Conservation (phyloP, 2,113 vertebrate species). For the Stercorarius parasiticus region DNA sequence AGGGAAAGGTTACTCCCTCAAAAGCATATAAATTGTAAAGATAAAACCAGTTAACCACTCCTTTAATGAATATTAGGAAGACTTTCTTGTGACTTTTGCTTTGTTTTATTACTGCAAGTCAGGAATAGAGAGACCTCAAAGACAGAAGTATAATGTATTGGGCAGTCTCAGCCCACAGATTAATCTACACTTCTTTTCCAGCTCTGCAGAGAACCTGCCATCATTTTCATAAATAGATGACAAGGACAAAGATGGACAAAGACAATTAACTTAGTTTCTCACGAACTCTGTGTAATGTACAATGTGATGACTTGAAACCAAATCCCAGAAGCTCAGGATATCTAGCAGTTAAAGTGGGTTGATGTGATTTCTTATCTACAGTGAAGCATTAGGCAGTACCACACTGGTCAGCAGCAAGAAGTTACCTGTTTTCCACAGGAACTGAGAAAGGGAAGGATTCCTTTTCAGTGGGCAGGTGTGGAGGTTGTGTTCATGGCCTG, state of each 20-base stretch:
- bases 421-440: neutral
- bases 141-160: neutral
- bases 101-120: neutral
- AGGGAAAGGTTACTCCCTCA: constrained; percentile 3
- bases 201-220: constrained; percentile 5
- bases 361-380: neutral
- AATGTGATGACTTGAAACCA: constrained; percentile 13
- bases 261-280: constrained; percentile 47
- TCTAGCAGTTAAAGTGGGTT: neutral
- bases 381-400: neutral
- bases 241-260: constrained; percentile 55
- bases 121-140: constrained; percentile 13
- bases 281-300: neutral
- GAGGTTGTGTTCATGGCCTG: neutral
- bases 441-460: neutral
- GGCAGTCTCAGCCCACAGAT: neutral
- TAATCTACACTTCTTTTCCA: neutral
- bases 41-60: neutral
- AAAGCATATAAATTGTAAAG: neutral
- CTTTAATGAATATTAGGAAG: constrained; percentile 1
- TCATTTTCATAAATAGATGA: constrained; percentile 39
- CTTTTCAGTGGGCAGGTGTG: neutral
- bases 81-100: constrained; percentile 26
- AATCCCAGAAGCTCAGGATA: neutral
- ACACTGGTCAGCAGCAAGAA: neutral